These are phyloP conservation scores for Trachelus iudaicus DNA, from an alignment of 2,888 invertebrate genomes.

Conservation along the genomic window DNA sequence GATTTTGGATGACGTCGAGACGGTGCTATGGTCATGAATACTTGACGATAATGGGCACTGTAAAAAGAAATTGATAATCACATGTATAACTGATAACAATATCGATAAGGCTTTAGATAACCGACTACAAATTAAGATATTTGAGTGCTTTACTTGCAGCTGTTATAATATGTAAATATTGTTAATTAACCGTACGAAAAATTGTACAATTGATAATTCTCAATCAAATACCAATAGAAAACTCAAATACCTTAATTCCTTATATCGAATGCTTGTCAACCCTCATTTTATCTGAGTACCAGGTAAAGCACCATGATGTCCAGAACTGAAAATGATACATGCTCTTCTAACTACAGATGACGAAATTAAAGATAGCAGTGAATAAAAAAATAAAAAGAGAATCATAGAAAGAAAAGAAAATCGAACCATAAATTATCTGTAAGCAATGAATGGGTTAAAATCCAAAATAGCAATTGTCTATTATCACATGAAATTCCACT, in stretches of 20 bases:
- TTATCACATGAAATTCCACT: too few species aligned
- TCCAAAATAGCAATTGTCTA: not conserved
- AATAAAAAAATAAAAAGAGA: not conserved
- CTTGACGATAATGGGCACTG: conserved; percentile 54
- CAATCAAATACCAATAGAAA: not conserved
- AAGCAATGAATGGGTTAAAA: conserved; percentile 5
- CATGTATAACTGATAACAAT: conserved; percentile 6
- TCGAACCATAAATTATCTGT: conserved; percentile 2
- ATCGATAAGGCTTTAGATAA: conserved; percentile 5
- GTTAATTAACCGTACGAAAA: not conserved
- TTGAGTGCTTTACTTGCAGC: conserved; percentile 24
- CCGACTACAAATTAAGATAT: conserved; percentile 30
- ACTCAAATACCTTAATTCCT: conserved; percentile 41
- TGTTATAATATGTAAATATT: not conserved
- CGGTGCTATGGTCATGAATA: conserved; percentile 42
- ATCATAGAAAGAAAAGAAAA: conserved; percentile 3
- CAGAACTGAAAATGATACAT: conserved; percentile 57
- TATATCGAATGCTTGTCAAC: conserved; percentile 29
- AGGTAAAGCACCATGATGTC: conserved; percentile 60
- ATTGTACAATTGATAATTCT: not conserved
- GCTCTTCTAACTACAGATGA: conserved; percentile 28
- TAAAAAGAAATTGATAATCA: conserved; percentile 36
- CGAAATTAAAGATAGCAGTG: not conserved
- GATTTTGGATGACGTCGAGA: not conserved
- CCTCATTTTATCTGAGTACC: conserved; percentile 54